phyloP scores from a whole-genome alignment of 2,888 invertebrate species.

The Dicranocentrus wangi region DNA sequence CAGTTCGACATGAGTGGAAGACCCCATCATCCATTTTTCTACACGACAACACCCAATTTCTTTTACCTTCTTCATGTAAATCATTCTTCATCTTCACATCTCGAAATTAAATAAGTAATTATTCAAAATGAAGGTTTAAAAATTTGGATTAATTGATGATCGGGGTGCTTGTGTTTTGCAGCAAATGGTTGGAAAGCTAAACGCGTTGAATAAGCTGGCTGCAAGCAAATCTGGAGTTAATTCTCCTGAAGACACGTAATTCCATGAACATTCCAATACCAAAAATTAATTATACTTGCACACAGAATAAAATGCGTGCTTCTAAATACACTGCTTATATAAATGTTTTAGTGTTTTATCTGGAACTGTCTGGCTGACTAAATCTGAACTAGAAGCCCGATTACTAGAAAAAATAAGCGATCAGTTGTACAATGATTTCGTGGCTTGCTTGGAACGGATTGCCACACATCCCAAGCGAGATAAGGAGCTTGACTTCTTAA shows the following conservation, averaged over 20 bases:
- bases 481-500: constrained; percentile 80
- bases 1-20: constrained; percentile 93
- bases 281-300: no score
- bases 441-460: constrained; percentile 83
- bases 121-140: neutral
- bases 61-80: constrained; percentile 86
- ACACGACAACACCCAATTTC: constrained; percentile 90
- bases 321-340: no score
- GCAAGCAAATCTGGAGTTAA: neutral
- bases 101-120: no score
- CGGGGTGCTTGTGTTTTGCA: constrained; percentile 74
- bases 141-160: no score
- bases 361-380: constrained; percentile 80
- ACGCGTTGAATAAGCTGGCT: constrained; percentile 78
- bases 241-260: constrained; percentile 16
- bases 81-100: no score
- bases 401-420: constrained; percentile 80
- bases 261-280: no score
- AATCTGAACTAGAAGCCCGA: constrained; percentile 80
- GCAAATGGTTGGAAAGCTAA: constrained; percentile 83
- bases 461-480: constrained; percentile 83
- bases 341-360: constrained; percentile 72
- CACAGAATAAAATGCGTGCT: no score
- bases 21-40: constrained; percentile 93
- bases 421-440: constrained; percentile 82